phyloP scores from a whole-genome alignment of 2,113 vertebrate species.

The Phoenicopterus ruber region DNA sequence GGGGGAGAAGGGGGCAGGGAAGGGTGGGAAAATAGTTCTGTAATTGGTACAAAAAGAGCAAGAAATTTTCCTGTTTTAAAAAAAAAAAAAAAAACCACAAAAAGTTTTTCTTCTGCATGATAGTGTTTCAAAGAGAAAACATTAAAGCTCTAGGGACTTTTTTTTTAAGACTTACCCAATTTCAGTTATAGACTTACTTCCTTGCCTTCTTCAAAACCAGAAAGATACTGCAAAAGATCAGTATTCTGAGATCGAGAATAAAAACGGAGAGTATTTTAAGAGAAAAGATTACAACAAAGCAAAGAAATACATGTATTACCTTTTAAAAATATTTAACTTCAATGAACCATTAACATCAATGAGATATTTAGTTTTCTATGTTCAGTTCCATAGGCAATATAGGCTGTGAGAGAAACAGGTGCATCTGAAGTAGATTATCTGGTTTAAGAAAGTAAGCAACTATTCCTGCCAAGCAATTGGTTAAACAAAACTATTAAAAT shows the following conservation, averaged over 20 bases:
- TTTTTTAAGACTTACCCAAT: background rate
- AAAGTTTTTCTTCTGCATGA: background rate
- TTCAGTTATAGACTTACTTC: background rate
- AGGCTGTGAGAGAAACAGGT: background rate
- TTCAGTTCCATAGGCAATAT: background rate
- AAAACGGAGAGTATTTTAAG: background rate
- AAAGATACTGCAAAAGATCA: background rate
- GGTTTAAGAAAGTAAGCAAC: background rate
- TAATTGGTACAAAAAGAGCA: background rate
- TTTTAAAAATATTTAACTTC: background rate
- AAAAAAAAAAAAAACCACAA: too few relatives aligned
- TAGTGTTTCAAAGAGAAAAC: background rate
- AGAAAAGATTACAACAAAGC: background rate
- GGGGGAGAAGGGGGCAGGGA: fast-evolving
- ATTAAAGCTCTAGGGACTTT: background rate
- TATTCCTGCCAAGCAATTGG: background rate
- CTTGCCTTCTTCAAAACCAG: background rate
- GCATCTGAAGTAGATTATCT: background rate
- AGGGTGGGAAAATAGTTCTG: background rate
- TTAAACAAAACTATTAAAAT: background rate
- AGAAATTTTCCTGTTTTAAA: background rate
- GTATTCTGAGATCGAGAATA: background rate
- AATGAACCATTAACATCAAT: background rate
- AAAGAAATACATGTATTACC: background rate
- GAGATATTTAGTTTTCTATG: background rate